Evolutionary conservation across 2,888 invertebrate genomes (phyloP).

Genomic region (Mechanitis messenoides): DNA sequence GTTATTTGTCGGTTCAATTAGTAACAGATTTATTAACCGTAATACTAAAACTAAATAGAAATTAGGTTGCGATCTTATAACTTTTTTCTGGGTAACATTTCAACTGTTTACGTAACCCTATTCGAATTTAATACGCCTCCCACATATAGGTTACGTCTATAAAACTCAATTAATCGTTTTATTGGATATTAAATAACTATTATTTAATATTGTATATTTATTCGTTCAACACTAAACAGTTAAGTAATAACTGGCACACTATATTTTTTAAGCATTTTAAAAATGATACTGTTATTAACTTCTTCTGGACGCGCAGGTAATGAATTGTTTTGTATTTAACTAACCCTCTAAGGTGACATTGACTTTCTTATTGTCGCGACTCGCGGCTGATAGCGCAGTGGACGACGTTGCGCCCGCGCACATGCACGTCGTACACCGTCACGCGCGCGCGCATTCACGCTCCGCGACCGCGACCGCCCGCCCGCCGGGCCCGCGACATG

Average conservation of each 20-base stretch:
- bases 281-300: not conserved
- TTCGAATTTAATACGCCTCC: conserved; percentile 30
- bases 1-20: conserved; percentile 25
- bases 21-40: conserved; percentile 53
- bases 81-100: conserved; percentile 43
- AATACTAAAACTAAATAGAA: conserved; percentile 39
- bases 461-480: conserved; percentile 62
- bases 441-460: conserved; percentile 70
- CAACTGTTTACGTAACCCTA: conserved; percentile 43
- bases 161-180: conserved; percentile 1
- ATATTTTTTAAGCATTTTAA: no score
- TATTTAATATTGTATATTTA: no score
- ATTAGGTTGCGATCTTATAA: conserved; percentile 46
- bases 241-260: no score
- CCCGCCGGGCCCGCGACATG: conserved; percentile 69
- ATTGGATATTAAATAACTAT: no score
- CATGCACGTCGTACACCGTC: conserved; percentile 66
- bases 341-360: conserved; percentile 63
- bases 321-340: conserved; percentile 51
- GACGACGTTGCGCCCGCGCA: conserved; percentile 44
- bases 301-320: conserved; percentile 27
- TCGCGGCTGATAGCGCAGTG: conserved; percentile 47
- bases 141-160: conserved; percentile 22
- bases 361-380: conserved; percentile 64
- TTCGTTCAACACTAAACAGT: no score